Percentiles rank a stretch among this genome's conserved stretches.
Evolutionary conservation across 30 jellyfish, hydroid and myxozoan species (phyloP).

Genomic region (Morbakka virulenta): DNA sequence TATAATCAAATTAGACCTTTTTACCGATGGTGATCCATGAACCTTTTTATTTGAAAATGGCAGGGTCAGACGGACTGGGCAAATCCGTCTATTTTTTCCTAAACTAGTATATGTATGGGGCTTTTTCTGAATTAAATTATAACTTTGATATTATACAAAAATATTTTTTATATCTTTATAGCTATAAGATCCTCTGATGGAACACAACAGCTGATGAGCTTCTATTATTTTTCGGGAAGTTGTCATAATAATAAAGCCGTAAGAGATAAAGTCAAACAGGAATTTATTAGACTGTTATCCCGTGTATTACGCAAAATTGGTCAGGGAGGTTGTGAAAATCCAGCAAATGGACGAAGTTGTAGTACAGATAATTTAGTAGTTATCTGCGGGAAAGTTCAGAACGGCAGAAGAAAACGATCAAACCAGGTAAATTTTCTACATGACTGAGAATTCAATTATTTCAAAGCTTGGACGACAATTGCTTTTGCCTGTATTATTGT

Average conservation of each 20-base stretch:
- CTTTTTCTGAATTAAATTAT: not conserved
- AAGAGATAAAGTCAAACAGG: conserved; percentile 51
- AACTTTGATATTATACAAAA: not conserved
- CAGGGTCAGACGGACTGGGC: not conserved
- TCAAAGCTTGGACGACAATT: too few species aligned
- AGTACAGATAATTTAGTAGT: conserved; percentile 73
- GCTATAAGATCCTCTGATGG: conserved; percentile 76
- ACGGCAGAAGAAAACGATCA: conserved; percentile 69
- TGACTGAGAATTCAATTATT: too few species aligned
- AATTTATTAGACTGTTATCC: conserved; percentile 55
- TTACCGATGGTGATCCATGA: too few species aligned
- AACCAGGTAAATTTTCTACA: conserved; percentile 40
- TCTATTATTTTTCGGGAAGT: conserved; percentile 80
- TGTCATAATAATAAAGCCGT: conserved; percentile 82
- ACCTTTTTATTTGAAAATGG: not conserved
- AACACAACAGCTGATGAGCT: conserved; percentile 70
- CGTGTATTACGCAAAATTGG: conserved; percentile 41
- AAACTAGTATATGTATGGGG: not conserved
- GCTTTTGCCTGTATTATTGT: too few species aligned
- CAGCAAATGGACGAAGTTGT: conserved; percentile 70
- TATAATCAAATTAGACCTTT: too few species aligned
- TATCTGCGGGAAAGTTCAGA: conserved; percentile 67
- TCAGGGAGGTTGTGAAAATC: conserved; percentile 81
- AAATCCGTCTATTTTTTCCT: not conserved
- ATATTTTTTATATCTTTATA: conserved; percentile 1